A percentile compares a stretch with the other conserved stretches of the same genome.
These are phyloP conservation scores for Rhogogaster chlorosoma DNA, from an alignment of 2,888 invertebrate species.

Conservation along the genomic window DNA sequence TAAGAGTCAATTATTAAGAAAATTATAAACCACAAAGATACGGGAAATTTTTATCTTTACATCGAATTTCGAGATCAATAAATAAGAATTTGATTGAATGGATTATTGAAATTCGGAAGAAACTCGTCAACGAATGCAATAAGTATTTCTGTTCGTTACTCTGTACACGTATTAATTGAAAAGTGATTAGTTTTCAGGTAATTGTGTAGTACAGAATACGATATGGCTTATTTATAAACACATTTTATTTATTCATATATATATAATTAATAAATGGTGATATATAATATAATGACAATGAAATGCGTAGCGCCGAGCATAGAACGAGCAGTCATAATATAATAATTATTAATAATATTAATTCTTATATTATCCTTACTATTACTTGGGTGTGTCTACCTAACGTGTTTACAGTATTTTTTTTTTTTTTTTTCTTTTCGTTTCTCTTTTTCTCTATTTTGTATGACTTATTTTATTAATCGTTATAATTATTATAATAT, in stretches of 20 bases:
- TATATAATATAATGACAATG: slow-evolving; percentile 74
- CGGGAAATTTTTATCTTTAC: neutral
- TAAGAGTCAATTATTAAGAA: neutral
- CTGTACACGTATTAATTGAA: neutral
- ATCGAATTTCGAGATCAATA: neutral
- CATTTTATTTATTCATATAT: slow-evolving; percentile 76
- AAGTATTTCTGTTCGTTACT: no score
- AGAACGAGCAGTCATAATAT: slow-evolving; percentile 75
- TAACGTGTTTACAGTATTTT: slow-evolving; percentile 70
- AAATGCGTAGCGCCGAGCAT: slow-evolving; percentile 77
- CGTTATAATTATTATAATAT: slow-evolving; percentile 57
- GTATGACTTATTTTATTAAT: slow-evolving; percentile 54
- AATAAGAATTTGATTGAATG: no score
- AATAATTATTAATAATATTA: slow-evolving; percentile 67
- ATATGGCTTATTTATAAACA: slow-evolving; percentile 73
- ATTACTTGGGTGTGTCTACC: slow-evolving; percentile 70
- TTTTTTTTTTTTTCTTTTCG: slow-evolving; percentile 57
- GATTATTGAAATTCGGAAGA: no score
- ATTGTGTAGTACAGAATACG: neutral
- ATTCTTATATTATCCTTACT: slow-evolving; percentile 54
- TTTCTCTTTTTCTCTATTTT: slow-evolving; percentile 58
- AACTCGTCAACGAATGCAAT: no score
- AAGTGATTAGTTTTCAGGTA: neutral
- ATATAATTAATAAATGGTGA: slow-evolving; percentile 75
- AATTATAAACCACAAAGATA: neutral